phyloP scores from a whole-genome alignment of 2,797 vertebrate genomes.

The Pelodytes ibericus region DNA sequence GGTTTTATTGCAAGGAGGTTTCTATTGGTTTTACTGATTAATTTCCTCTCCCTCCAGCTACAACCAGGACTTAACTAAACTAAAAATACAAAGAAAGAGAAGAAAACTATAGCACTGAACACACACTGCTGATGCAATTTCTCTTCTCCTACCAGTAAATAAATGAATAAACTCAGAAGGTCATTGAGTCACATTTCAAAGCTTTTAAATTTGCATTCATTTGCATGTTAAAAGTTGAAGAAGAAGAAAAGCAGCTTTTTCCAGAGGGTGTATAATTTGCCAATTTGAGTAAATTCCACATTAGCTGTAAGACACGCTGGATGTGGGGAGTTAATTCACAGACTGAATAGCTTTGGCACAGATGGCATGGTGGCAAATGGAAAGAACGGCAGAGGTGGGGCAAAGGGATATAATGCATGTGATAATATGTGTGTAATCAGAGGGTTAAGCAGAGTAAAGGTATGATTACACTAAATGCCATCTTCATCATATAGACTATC shows the following conservation, averaged over 20 bases:
- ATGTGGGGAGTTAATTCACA: conserved; percentile 60
- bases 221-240: conserved; percentile 67
- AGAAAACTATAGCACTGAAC: background rate
- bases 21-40: too few relatives aligned
- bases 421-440: background rate
- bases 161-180: conserved; percentile 71
- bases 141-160: conserved; percentile 61
- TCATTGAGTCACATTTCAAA: conserved; percentile 64
- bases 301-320: conserved; percentile 59
- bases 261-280: conserved; percentile 62
- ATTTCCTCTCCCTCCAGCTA: too few relatives aligned
- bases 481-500: too few relatives aligned
- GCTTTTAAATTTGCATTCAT: conserved; percentile 66
- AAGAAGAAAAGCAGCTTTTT: conserved; percentile 52
- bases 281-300: conserved; percentile 61
- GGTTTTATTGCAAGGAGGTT: too few relatives aligned
- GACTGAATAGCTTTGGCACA: conserved; percentile 58
- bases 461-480: too few relatives aligned
- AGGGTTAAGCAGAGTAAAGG: conserved; percentile 21
- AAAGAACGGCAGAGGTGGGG: conserved; percentile 18
- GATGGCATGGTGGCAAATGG: conserved; percentile 35
- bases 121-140: background rate
- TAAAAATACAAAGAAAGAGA: too few relatives aligned
- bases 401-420: conserved; percentile 48
- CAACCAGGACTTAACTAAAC: too few relatives aligned